Base-by-base conservation (phyloP, 2,113 vertebrate genomes). In the Halichoerus grypus region DNA sequence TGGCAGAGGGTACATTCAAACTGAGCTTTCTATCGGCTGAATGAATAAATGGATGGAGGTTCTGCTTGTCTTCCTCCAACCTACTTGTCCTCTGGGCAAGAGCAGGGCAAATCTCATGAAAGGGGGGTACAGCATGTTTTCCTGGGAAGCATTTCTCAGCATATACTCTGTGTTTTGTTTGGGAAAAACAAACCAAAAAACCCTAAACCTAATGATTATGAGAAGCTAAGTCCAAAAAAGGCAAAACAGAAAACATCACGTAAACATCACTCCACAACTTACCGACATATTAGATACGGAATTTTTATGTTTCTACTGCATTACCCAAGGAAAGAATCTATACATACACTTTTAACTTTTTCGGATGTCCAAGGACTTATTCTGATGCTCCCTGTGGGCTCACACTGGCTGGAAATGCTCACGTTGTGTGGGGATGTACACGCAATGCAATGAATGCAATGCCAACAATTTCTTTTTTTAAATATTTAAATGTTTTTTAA, bases 351-450 rank as follows among this genome's bases (percentile, higher is more conserved):
- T 90, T n/a, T 2, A 80, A 46, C 7, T 28, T 51, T 80, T 31
- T 21, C 10, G 2, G 39, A 71, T 31, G 91, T 49, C 24, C 42
- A 57, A 57, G 21, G 36, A 28, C 65, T 36, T 49, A 28, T 18
- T 53, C 12, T 1, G 28, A 69, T n/a, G 18, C 13, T 67, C 39
- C 39, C 16, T 7, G 21, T 2, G 11, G 36, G 49, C 21, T 57
- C 42, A 12, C 0, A 1, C 1, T 31, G 55, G 80, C 83, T 18
- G 2, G 42, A n/a, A 36, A 51, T 1, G 3, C n/a, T 49, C 57
- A 22, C 1, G 0, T 16, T 26, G 7, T 36, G 3, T 5, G 31
- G 21, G 49, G 51, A 39, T 4, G 7, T 8, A 21, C 1, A 59
- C 8, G 5, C 9, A 63, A 22, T 53, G 10, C 4, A 4, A 36